Evolutionary conservation across 2,888 invertebrate genomes (phyloP), one percentile per base, ranked within the genome.

Genomic region (Cyaniris semiargus): DNA sequence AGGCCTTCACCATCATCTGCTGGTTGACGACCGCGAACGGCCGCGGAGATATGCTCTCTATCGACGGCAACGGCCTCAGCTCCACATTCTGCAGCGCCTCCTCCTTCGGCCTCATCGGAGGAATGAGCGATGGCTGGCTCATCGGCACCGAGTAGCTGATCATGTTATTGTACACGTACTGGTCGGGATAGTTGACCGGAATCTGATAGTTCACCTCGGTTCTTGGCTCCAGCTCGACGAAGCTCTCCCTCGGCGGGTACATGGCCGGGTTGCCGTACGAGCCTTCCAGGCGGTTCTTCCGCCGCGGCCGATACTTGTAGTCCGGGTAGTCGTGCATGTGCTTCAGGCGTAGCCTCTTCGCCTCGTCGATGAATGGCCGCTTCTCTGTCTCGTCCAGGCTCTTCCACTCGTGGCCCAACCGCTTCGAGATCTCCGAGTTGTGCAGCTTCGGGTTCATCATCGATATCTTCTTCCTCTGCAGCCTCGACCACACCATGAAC

Each of bases 401-500:
- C 88, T 98, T 98, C 98, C 98, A 98, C 86, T 97, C 97, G 1
- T 96, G 95, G 0, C 98, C 98, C 7, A 98, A 90, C 18, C 97
- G 92, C 85, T 98, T 98, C 23, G 97, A 97, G 84, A 98, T 98
- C 87, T 96, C 96, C 0, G 96, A 96, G 83, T 96, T 96, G 87
- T 96, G 96, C 83, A 96, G 92, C 83, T 96, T 96, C 78, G 98
- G 98, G 86, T 98, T 97, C 86, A 97, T 96, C 87, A 96, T 95
- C 0, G 97, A 97, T 88, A 98, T 97, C 86, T 97, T 97, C 85
- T 97, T 96, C 72, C 98, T 90, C 85, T 98, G 98, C 70, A 98
- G 93, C 78, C 98, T 93, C 13, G 98, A 98, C 98, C 99, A 99
- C 18, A 99, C 99, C 99, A 99, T 99, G 93, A 99, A 99, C 0